Percentiles rank a stretch among this genome's conserved stretches.
These are phyloP conservation scores for Pseudochaenichthys georgianus DNA, from an alignment of 2,797 vertebrate species.

Conservation along the genomic window DNA sequence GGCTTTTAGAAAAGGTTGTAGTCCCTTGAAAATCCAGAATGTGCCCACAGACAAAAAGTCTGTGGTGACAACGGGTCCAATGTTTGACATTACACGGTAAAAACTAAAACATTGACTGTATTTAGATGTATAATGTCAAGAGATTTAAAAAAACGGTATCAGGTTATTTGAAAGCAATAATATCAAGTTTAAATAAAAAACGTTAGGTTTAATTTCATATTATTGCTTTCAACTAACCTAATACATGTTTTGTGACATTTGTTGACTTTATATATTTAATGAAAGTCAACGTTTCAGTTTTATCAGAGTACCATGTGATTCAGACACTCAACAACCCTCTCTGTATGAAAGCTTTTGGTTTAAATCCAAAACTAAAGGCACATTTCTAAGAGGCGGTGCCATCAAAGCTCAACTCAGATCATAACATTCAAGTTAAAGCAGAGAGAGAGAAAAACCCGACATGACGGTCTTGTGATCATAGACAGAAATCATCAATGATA, in stretches of 20 bases:
- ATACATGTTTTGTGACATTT: no score
- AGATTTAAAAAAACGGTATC: no score
- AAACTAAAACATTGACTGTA: no score
- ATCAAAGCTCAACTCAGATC: neutral
- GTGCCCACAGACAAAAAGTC: neutral
- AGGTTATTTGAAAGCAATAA: no score
- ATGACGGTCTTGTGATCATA: neutral
- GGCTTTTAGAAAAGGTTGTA: neutral
- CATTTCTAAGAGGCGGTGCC: neutral
- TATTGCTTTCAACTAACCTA: no score
- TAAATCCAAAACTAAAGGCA: neutral
- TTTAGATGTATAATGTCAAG: no score
- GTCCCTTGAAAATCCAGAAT: neutral
- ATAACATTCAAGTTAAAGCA: neutral
- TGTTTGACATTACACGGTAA: neutral
- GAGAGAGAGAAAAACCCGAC: neutral
- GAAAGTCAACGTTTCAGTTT: no score
- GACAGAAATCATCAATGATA: neutral
- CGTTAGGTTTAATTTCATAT: no score
- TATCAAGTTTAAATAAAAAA: no score
- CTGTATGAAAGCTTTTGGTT: neutral
- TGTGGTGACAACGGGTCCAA: no score
- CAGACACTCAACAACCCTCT: neutral
- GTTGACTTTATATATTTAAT: no score
- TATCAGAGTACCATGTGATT: no score